These are phyloP conservation scores for Nowickia ferox DNA, from an alignment of 2,888 invertebrate species.

Conservation along the genomic window DNA sequence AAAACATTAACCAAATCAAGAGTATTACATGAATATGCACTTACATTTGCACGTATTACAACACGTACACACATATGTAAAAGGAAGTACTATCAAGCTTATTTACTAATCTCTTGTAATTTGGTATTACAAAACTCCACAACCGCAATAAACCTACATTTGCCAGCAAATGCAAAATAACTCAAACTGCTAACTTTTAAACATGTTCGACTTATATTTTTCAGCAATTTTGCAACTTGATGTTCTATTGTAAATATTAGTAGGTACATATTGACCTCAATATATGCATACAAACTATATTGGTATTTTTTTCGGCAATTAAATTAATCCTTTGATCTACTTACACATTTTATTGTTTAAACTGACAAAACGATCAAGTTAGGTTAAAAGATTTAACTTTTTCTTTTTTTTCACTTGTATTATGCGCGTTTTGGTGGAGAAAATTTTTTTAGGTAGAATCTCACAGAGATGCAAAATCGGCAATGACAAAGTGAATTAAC, in stretches of 20 bases:
- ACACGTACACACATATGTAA: background rate
- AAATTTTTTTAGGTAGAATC: conserved; percentile 36
- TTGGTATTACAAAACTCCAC: conserved; percentile 29
- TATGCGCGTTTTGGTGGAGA: conserved; percentile 27
- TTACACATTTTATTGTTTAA: conserved; percentile 68
- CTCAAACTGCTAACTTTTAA: conserved; percentile 11
- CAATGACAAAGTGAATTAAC: conserved; percentile 61
- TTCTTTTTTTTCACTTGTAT: conserved; percentile 39
- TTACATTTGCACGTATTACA: background rate
- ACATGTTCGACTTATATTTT: background rate
- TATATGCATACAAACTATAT: background rate
- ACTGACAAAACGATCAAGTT: conserved; percentile 60
- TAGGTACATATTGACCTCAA: background rate
- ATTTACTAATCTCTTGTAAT: background rate
- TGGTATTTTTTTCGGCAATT: background rate
- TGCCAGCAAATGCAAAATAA: background rate
- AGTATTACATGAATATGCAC: too few relatives aligned
- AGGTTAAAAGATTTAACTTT: conserved; percentile 53
- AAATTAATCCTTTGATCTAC: conserved; percentile 31
- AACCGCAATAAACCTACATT: conserved; percentile 51
- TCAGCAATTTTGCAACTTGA: background rate
- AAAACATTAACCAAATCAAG: too few relatives aligned
- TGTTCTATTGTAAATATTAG: background rate
- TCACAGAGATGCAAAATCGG: conserved; percentile 47
- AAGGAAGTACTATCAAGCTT: background rate